phyloP scores from a whole-genome alignment of 2,797 vertebrate genomes.

The Paratrypauchen microcephalus region DNA sequence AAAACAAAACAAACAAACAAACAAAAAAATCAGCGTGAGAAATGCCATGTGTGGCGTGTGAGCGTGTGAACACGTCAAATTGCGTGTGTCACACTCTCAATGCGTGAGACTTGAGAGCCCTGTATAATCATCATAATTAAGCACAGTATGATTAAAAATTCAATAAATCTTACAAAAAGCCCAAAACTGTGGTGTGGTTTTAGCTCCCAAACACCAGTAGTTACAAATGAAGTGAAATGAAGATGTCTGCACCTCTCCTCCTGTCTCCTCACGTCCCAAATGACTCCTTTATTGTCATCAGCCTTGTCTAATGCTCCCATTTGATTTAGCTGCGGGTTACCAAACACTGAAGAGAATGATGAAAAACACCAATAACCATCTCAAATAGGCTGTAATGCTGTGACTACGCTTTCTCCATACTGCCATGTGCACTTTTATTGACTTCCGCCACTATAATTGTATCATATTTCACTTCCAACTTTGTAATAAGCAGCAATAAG shows the following conservation, averaged over 20 bases:
- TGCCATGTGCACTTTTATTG: slow-evolving; percentile 50
- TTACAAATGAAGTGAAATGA: slow-evolving; percentile 12
- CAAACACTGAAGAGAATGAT: slow-evolving; percentile 40
- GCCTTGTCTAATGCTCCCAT: slow-evolving; percentile 31
- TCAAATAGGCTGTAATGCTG: slow-evolving; percentile 40
- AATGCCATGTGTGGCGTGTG: no score
- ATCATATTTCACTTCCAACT: slow-evolving; percentile 30
- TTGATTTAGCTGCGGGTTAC: slow-evolving; percentile 29
- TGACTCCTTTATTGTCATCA: slow-evolving; percentile 29
- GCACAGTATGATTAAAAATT: not conserved
- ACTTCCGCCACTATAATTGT: slow-evolving; percentile 39
- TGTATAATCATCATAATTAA: no score
- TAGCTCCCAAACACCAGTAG: not conserved
- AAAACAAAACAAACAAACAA: no score
- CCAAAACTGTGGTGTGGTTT: slow-evolving; percentile 3
- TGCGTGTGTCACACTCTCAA: no score
- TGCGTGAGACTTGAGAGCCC: no score
- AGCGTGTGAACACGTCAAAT: no score
- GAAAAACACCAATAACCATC: slow-evolving; percentile 50
- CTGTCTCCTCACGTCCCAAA: slow-evolving; percentile 20
- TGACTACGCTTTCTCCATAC: slow-evolving; percentile 36
- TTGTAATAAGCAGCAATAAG: slow-evolving; percentile 4
- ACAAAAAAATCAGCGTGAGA: no score
- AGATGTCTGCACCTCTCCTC: slow-evolving; percentile 26
- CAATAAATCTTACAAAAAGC: not conserved